Base-by-base conservation (phyloP, 1,140 invertebrate genomes). In the Drosophila rhopaloa region DNA sequence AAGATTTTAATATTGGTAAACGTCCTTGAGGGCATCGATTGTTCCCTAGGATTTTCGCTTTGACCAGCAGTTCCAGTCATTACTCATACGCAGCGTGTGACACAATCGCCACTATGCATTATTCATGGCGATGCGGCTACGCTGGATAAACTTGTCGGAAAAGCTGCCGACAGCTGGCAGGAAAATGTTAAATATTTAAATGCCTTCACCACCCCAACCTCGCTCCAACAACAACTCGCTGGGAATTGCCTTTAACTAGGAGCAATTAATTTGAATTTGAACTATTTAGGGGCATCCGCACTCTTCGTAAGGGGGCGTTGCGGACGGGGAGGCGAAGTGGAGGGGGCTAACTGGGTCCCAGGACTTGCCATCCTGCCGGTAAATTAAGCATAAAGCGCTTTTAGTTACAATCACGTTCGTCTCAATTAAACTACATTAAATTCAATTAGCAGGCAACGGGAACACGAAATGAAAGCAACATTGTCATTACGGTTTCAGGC, bases 401-500 rank as follows among this genome's bases (percentile, higher is more conserved):
- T 89, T 89, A 89, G 84, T 89, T 84, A 84, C 80, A 89, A 89
- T 89, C 84, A 89, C 80, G 84, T 89, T 89, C 84, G 89, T 91
- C 88, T 91, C 88, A 91, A 91, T 91, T 91, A 91, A 91, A 91
- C 81, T 89, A 91, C 88, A 91, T 91, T 88, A 91, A 91, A 91
- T 91, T 91, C 80, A 91, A 90, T 83, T 83, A 90, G 71, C 86
- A 80, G 66, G 76, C 71, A 77, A 67, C 67, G 82, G 72, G 67
- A 62, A 43, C 66, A 80, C 82, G 75, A 76, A 82, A 72, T 76
- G 66, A 76, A 79, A 70, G 79, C 83, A 86, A 86, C 84, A 89
- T 79, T 88, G 83, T 82, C 76, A 88, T 79, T 88, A 83, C 66
- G 71, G 82, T 86, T 73, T 72, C 56, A 60, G 63, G 29, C 61